Conservation (phyloP, 2,888 invertebrate genomes). For the Napeogenes inachia region DNA sequence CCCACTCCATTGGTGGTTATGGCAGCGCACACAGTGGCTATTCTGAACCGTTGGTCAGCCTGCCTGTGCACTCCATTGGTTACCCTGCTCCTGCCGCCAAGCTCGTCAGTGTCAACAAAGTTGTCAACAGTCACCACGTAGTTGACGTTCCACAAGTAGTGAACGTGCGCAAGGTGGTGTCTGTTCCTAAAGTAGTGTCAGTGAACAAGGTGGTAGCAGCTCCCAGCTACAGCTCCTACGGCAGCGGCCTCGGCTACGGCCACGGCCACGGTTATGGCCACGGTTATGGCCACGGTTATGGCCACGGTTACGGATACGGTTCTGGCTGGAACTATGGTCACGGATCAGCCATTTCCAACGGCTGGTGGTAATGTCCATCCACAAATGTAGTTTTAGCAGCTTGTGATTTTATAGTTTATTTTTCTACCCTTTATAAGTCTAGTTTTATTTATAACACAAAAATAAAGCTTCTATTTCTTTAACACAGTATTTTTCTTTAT, state of each 20-base stretch:
- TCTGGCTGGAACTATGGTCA: constrained; percentile 20
- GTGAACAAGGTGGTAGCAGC: constrained; percentile 52
- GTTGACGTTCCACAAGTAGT: constrained; percentile 46
- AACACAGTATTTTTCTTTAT: no score
- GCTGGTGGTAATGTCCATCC: no score
- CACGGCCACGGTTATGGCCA: constrained; percentile 20
- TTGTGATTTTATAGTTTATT: no score
- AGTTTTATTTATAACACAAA: no score
- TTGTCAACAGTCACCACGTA: constrained; percentile 44
- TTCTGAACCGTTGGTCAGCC: constrained; percentile 16
- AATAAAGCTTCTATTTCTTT: no score
- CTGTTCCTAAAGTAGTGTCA: constrained; percentile 52
- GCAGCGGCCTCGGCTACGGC: constrained; percentile 27
- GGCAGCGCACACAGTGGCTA: constrained; percentile 1
- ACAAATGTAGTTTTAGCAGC: no score
- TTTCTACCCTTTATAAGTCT: no score
- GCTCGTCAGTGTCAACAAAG: constrained; percentile 44
- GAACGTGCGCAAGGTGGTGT: constrained; percentile 46
- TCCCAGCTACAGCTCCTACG: constrained; percentile 31
- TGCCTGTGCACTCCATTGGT: constrained; percentile 32
- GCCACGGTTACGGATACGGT: constrained; percentile 21
- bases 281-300: constrained; percentile 10
- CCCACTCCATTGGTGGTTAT: background rate
- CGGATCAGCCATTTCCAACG: constrained; percentile 10
- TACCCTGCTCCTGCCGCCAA: constrained; percentile 33